A percentile compares a stretch with the other conserved stretches of the same genome.
phyloP scores from a whole-genome alignment of 2,113 vertebrate genomes.

The Galemys pyrenaicus region DNA sequence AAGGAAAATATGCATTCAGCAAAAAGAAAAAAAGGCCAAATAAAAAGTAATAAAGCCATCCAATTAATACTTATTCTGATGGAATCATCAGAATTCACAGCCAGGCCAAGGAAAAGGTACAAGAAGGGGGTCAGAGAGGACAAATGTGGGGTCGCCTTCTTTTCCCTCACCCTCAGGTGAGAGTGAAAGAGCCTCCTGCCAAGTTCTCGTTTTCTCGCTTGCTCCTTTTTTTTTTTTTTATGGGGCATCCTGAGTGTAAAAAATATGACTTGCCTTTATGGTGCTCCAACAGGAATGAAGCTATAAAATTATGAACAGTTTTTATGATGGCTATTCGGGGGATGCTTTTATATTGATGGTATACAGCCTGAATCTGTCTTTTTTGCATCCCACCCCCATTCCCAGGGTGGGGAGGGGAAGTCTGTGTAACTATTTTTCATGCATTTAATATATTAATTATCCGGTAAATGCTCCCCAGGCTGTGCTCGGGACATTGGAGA shows the following conservation, averaged over 20 bases:
- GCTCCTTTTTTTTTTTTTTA: slow-evolving; percentile 81
- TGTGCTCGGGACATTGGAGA: slow-evolving; percentile 96
- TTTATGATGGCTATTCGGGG: slow-evolving; percentile 99
- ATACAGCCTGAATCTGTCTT: slow-evolving; percentile 97
- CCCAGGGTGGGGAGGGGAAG: slow-evolving; percentile 83
- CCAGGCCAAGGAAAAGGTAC: slow-evolving; percentile 44
- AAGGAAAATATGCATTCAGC: slow-evolving; percentile 85
- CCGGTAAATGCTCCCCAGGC: slow-evolving; percentile 99
- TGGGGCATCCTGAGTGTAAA: slow-evolving; percentile 92
- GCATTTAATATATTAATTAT: slow-evolving; percentile 99
- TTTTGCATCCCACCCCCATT: slow-evolving; percentile 81
- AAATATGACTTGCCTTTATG: slow-evolving; percentile 99
- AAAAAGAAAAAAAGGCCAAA: slow-evolving; percentile 67
- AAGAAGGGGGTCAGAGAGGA: slow-evolving; percentile 82
- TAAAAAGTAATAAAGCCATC: slow-evolving; percentile 78
- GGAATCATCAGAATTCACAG: slow-evolving; percentile 80
- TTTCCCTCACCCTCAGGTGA: slow-evolving; percentile 89
- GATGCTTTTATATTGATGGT: slow-evolving; percentile 99
- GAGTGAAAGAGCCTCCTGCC: slow-evolving; percentile 73
- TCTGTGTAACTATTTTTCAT: slow-evolving; percentile 99
- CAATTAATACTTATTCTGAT: slow-evolving; percentile 87
- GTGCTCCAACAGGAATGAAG: slow-evolving; percentile 98
- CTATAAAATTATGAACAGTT: slow-evolving; percentile 99
- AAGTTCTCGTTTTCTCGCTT: slow-evolving; percentile 79
- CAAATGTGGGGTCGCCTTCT: slow-evolving; percentile 80